A percentile compares a stretch with the other conserved stretches of the same genome.
These are phyloP conservation scores for Psammodynastes pulverulentus DNA, from an alignment of 2,113 vertebrate genomes.

Conservation along the genomic window DNA sequence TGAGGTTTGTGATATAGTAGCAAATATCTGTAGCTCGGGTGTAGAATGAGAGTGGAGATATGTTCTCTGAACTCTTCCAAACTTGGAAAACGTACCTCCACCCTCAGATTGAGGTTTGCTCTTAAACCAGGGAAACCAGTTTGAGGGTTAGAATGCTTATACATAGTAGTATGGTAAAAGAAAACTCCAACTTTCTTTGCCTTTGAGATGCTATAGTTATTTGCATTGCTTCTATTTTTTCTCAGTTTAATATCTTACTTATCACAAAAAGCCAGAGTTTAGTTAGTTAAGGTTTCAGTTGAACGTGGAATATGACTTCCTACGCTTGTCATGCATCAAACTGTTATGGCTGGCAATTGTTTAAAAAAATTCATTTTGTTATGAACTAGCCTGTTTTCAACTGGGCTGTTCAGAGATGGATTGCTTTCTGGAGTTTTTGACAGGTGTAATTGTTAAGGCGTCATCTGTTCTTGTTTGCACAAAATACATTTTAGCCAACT, in stretches of 20 bases:
- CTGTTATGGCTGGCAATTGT: constrained; percentile 89
- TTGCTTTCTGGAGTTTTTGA: constrained; percentile 99
- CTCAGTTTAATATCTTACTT: constrained; percentile 72
- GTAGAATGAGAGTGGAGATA: neutral
- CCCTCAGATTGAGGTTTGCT: neutral
- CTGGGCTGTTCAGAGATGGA: constrained; percentile 96
- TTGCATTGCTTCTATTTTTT: constrained; percentile 47
- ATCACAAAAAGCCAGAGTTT: constrained; percentile 72
- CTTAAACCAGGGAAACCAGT: constrained; percentile 8
- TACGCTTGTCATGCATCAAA: constrained; percentile 88
- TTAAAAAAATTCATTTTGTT: constrained; percentile 91
- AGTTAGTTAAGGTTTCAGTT: constrained; percentile 80
- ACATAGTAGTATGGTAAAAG: neutral
- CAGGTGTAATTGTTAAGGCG: constrained; percentile 99
- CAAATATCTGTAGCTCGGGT: neutral
- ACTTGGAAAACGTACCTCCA: neutral
- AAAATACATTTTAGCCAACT: constrained; percentile 99
- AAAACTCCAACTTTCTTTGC: constrained; percentile 52
- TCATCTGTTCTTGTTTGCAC: constrained; percentile 99
- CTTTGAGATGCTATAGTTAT: constrained; percentile 46
- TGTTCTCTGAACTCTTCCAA: neutral
- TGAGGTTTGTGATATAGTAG: neutral
- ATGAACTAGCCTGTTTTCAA: constrained; percentile 93
- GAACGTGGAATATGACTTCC: constrained; percentile 77
- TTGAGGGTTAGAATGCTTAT: neutral